Base-by-base conservation (phyloP, 2,888 invertebrate species). In the Hyposoter didymator region DNA sequence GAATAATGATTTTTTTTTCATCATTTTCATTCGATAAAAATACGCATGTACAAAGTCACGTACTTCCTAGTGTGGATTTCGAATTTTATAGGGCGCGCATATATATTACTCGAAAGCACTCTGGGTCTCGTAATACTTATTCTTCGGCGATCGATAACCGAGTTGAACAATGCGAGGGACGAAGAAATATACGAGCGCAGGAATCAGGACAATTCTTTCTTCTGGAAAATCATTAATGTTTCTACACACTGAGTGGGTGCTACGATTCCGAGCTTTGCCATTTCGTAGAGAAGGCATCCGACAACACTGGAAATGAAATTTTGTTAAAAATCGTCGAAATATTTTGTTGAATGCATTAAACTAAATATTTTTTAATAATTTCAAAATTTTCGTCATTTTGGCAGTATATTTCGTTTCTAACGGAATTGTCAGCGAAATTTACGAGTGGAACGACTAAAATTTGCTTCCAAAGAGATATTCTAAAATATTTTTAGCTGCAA, bases 101-200 rank as follows among this genome's bases (percentile, higher is more conserved):
- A 55, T 39, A 52, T 12, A 52, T 73, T 59, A 39, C 39, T 59
- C 12, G 55, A 59, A 59, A 59, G 55, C 7, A 35, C 55, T 59
- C 39, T 6, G 52, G 47, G 70, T 49, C 78, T 67, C 55, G 64
- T 80, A 64, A 84, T 76, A 84, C 75, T 70, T 39, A 39, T 84
- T 79, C 79, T 79, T 80, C 70, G 70, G 35, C 79, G 84, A 84
- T 84, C 84, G 84, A 84, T 84, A 75, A 45, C 70, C 79, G 75
- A 66, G 84, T 64, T 22, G 75, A 75, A 80, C 75, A 79, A 84
- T 75, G n/a, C n/a, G 75, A 70, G 69, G 79, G 75, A 80, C 74
- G 74, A 79, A 75, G 62, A 64, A 76, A 59, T 59, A 59, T 59
- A 59, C 59, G 70, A 45, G 17, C 19, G n/a, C 45, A 52, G 39